phyloP scores from a whole-genome alignment of 2,888 invertebrate species.

The Coleophora deauratella region DNA sequence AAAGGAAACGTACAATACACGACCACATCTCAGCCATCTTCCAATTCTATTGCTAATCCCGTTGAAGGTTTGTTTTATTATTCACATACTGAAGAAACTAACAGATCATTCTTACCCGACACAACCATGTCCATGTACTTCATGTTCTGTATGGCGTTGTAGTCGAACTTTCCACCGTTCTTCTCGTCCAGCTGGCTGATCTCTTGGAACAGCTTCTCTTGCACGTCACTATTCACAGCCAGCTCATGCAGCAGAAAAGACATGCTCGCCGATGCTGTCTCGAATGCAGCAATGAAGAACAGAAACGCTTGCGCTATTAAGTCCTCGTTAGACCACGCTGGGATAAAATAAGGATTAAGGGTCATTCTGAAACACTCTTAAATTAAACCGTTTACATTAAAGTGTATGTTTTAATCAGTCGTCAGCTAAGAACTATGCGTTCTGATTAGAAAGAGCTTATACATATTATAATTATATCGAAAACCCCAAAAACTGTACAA shows the following conservation, averaged over 20 bases:
- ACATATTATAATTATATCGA: too few relatives aligned
- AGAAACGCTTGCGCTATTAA: constrained; percentile 61
- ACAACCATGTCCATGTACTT: constrained; percentile 77
- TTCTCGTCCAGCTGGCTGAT: constrained; percentile 51
- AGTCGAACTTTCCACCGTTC: constrained; percentile 55
- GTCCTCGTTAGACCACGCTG: constrained; percentile 51
- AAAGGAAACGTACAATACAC: too few relatives aligned
- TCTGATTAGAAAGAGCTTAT: too few relatives aligned
- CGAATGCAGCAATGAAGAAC: constrained; percentile 74
- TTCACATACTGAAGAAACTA: too few relatives aligned
- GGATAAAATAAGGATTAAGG: background rate
- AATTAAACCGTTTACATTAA: too few relatives aligned
- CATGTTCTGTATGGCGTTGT: constrained; percentile 68
- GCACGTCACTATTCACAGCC: constrained; percentile 72
- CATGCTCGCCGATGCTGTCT: constrained; percentile 56
- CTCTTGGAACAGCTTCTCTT: constrained; percentile 68
- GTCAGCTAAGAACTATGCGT: too few relatives aligned
- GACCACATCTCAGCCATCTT: too few relatives aligned
- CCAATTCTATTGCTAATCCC: too few relatives aligned
- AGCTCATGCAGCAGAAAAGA: constrained; percentile 72
- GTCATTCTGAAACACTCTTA: too few relatives aligned
- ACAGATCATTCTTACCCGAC: constrained; percentile 50
- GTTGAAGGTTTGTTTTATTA: too few relatives aligned
- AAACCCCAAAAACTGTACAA: too few relatives aligned
- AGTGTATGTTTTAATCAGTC: too few relatives aligned